Evolutionary conservation across 2,888 invertebrate species (phyloP), one percentile per base, ranked within the genome.

Genomic region (Aelia acuminata): DNA sequence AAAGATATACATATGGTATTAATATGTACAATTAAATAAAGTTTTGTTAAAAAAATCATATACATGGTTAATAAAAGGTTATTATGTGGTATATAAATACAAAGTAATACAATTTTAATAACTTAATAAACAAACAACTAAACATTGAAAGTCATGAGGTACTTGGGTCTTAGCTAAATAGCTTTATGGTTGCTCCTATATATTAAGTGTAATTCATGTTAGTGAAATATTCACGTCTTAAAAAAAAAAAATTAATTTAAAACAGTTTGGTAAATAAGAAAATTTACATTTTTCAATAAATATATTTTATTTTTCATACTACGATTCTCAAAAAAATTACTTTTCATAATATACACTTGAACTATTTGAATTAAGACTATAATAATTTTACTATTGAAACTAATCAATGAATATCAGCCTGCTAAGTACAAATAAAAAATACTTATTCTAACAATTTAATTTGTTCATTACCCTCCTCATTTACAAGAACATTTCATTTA

Each of bases 361-460:
- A 80, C 80, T 80, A 80, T 80, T 80, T 80, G n/a, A 47, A 80
- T 80, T 80, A 13, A 80, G n/a, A 22, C 80, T 80, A 80, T 35
- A 80, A 43, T 80, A 4, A 43, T 80, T 80, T 43, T 47, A 22
- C 80, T 80, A 80, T 80, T 80, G 43, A n/a, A 80, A 47, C 80
- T 80, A 80, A 80, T 80, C n/a, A 80, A 80, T 80, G 22, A 80
- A 43, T 80, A 80, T 43, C 80, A 80, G 80, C 43, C 80, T 80
- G 80, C 80, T 80, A 80, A 80, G 80, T 80, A 80, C 80, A 39
- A 80, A 80, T 80, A 80, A 80, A 80, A 80, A 80, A 80, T 80
- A 80, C 80, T 80, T 80, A 80, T 43, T 80, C 80, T 80, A 80
- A 80, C 80, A 80, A 80, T 80, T 11, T 43, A 22, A 80, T 80